phyloP scores from a whole-genome alignment of 2,797 vertebrate genomes.

The Harpagifer antarcticus region DNA sequence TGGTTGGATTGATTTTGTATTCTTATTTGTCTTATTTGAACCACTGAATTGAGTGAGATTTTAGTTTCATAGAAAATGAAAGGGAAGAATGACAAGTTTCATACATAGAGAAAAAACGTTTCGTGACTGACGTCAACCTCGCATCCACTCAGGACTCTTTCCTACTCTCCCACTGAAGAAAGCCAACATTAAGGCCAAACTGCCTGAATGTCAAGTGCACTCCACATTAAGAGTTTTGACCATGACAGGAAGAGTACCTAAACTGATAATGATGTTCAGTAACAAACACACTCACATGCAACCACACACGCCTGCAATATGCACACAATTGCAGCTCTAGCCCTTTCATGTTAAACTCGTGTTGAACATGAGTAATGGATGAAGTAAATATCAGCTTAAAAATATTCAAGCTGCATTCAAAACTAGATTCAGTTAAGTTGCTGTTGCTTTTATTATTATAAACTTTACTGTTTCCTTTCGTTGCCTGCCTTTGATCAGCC shows the following conservation, averaged over 20 bases:
- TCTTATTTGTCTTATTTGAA: not conserved
- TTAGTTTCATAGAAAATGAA: not conserved
- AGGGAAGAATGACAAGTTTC: constrained; percentile 3
- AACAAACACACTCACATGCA: not conserved
- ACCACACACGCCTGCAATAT: not conserved
- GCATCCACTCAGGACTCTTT: constrained; percentile 13
- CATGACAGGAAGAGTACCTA: not conserved
- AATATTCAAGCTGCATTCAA: not conserved
- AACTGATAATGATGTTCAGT: not conserved
- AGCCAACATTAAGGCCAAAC: not conserved
- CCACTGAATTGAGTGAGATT: not conserved
- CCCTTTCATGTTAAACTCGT: not conserved
- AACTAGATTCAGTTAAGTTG: not conserved
- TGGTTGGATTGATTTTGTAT: constrained; percentile 4
- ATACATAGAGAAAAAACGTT: not conserved
- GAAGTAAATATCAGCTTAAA: not conserved
- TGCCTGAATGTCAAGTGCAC: not conserved
- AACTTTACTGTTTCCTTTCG: not conserved
- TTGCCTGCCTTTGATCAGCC: not conserved
- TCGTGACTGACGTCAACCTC: not conserved
- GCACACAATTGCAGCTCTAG: not conserved
- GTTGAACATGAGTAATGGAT: not conserved
- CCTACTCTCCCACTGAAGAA: not conserved
- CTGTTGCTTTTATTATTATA: not conserved
- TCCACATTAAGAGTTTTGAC: not conserved